Conservation (phyloP, 2,888 invertebrate species). For the Leucoma salicis region DNA sequence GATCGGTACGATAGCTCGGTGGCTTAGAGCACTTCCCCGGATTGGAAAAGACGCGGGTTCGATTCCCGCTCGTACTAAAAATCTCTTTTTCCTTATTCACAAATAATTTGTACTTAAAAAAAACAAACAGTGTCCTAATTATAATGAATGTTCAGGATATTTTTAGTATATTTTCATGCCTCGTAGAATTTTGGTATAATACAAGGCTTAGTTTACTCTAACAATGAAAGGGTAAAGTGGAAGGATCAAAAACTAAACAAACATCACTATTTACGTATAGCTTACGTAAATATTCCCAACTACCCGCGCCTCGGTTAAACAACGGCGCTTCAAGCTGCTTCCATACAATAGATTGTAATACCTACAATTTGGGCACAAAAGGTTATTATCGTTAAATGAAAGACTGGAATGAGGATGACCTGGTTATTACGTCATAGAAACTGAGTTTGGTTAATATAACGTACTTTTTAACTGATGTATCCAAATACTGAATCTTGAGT, state of each 20-base stretch:
- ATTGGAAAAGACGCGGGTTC: no score
- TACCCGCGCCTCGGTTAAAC: conserved; percentile 16
- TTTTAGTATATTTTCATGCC: background rate
- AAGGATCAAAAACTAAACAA: conserved; percentile 2
- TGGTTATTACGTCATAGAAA: background rate
- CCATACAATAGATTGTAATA: conserved; percentile 3
- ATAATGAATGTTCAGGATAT: no score
- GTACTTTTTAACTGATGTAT: no score
- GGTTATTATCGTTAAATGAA: conserved; percentile 7
- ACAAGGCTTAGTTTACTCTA: background rate
- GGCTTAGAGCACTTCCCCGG: no score
- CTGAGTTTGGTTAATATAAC: background rate
- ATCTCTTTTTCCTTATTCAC: no score
- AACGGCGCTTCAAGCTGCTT: conserved; percentile 12
- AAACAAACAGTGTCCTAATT: no score
- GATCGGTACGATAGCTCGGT: no score
- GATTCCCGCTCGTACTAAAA: no score
- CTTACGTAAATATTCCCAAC: conserved; percentile 27
- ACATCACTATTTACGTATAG: conserved; percentile 1
- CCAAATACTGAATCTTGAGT: no score
- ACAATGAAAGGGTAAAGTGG: background rate
- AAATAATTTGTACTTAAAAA: no score
- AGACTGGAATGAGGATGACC: background rate
- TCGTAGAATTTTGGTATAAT: background rate
- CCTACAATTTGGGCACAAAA: conserved; percentile 1